Evolutionary conservation across 2,888 invertebrate genomes (phyloP).

Genomic region (Anoplius nigerrimus): DNA sequence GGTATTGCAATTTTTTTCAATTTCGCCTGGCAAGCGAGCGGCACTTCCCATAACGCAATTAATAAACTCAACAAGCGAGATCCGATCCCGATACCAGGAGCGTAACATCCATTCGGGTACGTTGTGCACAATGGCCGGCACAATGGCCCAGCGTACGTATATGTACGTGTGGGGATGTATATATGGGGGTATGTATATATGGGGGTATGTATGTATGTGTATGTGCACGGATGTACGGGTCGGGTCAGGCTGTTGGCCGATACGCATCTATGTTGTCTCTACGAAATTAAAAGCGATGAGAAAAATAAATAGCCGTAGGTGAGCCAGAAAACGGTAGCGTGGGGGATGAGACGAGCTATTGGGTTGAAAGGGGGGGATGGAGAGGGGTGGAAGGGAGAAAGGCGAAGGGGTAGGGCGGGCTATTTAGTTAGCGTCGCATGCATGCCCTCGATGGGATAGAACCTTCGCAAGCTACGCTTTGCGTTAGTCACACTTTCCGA

Average conservation of each 20-base stretch:
- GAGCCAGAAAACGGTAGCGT: slow-evolving; percentile 26
- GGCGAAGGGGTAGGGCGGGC: slow-evolving; percentile 72
- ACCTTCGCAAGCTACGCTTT: neutral
- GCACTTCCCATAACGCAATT: slow-evolving; percentile 68
- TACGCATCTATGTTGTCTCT: slow-evolving; percentile 70
- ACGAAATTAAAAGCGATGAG: slow-evolving; percentile 73
- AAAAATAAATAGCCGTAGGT: slow-evolving; percentile 68
- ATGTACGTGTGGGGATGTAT: slow-evolving; percentile 28
- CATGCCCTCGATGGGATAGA: neutral
- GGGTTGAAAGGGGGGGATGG: slow-evolving; percentile 41
- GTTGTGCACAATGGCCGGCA: slow-evolving; percentile 53
- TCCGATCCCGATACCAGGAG: slow-evolving; percentile 65
- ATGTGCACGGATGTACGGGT: slow-evolving; percentile 4
- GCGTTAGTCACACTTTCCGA: too few species aligned
- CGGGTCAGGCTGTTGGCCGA: slow-evolving; percentile 49
- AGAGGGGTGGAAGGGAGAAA: slow-evolving; percentile 12
- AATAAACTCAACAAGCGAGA: slow-evolving; percentile 69
- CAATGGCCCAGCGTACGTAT: slow-evolving; percentile 43
- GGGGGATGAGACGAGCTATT: slow-evolving; percentile 28
- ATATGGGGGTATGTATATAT: neutral
- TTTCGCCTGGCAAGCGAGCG: slow-evolving; percentile 48
- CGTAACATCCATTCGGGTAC: slow-evolving; percentile 56
- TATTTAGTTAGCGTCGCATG: slow-evolving; percentile 71
- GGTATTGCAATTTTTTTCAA: slow-evolving; percentile 54
- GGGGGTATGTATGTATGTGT: slow-evolving; percentile 6